Base-by-base conservation (phyloP, 2,888 invertebrate genomes). In the Rhogogaster chlorosoma region DNA sequence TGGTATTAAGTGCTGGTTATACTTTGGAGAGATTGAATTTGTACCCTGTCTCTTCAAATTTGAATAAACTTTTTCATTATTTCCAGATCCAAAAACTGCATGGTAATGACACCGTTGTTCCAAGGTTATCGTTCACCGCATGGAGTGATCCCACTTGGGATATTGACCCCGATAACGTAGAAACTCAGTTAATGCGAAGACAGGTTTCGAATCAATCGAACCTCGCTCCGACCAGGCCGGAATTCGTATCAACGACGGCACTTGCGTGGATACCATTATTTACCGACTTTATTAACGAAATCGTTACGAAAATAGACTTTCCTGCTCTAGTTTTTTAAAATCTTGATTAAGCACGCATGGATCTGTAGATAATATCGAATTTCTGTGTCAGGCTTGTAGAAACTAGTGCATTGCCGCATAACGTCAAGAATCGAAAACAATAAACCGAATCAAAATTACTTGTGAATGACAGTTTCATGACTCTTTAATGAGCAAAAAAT, bases 71-170 rank as follows among this genome's bases (percentile, higher is more conserved):
- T 29, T 36, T 9, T 0, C 53, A 18, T 32, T 32, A n/a, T 80
- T 80, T 36, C 45, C 70, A 83, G 83, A 83, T 83, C 29, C 5
- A 6, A n/a, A 83, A 83, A 45, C 18, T 22, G 15, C 83, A 83
- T 45, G 61, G 61, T 36, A 67, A 67, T 29, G 18, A 67, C 36
- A 83, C 64, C n/a, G 45, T 83, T n/a, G 67, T 67, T 42, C 45
- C 67, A 15, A 26, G 5, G 4, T 5, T 83, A 49, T 29, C 67
- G 9, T 67, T 29, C n/a, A 0, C 0, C 9, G 5, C 42, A 15
- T 9, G 2, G 18, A 67, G 15, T 70, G 49, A 3, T 29, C 38
- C 49, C 70, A n/a, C 6, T 18, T 83, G 67, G 83, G 67, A 83
- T 42, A 45, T 70, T 12, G 9, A 29, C 26, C 83, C 83, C 2